Evolutionary conservation across 2,888 invertebrate species (phyloP).

Genomic region (Chaetogeoica ovagalla): DNA sequence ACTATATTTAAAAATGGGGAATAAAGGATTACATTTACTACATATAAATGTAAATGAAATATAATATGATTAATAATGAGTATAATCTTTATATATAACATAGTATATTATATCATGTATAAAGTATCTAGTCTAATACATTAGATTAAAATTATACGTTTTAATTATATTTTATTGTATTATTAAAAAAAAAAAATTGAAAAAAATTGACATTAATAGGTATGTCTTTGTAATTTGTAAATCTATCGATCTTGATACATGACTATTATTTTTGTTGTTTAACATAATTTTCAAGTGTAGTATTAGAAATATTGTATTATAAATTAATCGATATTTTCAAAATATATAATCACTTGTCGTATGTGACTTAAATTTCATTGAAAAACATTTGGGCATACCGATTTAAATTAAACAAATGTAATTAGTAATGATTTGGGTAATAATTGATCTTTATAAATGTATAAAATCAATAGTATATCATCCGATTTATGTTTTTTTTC

Average conservation of each 20-base stretch:
- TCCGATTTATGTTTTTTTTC: background rate
- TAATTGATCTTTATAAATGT: background rate
- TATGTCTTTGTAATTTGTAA: background rate
- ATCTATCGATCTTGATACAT: too few relatives aligned
- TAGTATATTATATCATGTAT: background rate
- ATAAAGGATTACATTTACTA: background rate
- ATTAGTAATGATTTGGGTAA: background rate
- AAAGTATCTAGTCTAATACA: slow-evolving; percentile 24
- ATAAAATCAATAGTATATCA: background rate
- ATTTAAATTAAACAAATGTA: background rate
- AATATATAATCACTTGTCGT: background rate
- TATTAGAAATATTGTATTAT: background rate
- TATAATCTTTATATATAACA: background rate
- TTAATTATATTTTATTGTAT: slow-evolving; percentile 4
- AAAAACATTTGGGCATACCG: background rate
- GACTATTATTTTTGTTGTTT: background rate
- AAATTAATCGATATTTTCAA: background rate
- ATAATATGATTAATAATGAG: background rate
- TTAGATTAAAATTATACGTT: slow-evolving; percentile 3
- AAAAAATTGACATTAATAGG: background rate
- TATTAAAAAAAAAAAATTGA: slow-evolving; percentile 1
- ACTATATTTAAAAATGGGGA: too few relatives aligned
- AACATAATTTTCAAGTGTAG: background rate
- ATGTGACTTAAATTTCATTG: background rate
- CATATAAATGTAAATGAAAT: background rate